Evolutionary conservation across 2,113 vertebrate species (phyloP).

Genomic region (Sapajus apella): DNA sequence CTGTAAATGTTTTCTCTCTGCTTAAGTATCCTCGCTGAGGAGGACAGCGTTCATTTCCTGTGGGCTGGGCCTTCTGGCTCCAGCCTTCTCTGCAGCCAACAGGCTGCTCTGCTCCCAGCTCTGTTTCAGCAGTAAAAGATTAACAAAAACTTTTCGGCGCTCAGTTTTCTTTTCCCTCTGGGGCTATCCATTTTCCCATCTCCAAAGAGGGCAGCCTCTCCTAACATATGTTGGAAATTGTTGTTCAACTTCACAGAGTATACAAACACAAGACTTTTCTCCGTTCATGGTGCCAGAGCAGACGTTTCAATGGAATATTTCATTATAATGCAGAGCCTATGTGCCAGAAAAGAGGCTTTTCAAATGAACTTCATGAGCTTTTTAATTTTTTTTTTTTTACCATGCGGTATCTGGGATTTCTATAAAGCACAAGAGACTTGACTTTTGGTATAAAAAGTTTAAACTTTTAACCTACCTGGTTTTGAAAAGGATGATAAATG

Average conservation of each 20-base stretch:
- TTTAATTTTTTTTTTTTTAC: constrained; percentile 43
- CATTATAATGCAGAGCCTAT: constrained; percentile 64
- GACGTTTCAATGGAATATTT: constrained; percentile 77
- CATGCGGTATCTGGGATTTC: constrained; percentile 66
- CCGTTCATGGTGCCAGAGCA: constrained; percentile 60
- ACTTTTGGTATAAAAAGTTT: constrained; percentile 76
- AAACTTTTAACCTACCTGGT: constrained; percentile 78
- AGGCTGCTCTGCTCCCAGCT: constrained; percentile 74
- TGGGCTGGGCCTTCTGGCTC: constrained; percentile 71
- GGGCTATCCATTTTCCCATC: constrained; percentile 71
- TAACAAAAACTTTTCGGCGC: constrained; percentile 79
- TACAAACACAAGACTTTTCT: constrained; percentile 74
- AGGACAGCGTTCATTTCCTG: constrained; percentile 79
- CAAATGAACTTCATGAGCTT: constrained; percentile 67
- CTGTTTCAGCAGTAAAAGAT: constrained; percentile 76
- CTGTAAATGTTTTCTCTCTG: constrained; percentile 83
- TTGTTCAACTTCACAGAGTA: constrained; percentile 73
- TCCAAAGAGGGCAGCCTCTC: constrained; percentile 72
- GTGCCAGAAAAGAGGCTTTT: constrained; percentile 74
- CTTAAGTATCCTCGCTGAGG: constrained; percentile 78
- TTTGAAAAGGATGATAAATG: constrained; percentile 76
- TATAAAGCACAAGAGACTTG: constrained; percentile 63
- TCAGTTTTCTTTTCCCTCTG: constrained; percentile 68
- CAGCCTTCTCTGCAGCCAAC: constrained; percentile 59
- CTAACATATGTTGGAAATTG: constrained; percentile 79